Evolutionary conservation across 2,888 invertebrate species (phyloP), one percentile per base, ranked within the genome.

Genomic region (Sussaba pulchella): DNA sequence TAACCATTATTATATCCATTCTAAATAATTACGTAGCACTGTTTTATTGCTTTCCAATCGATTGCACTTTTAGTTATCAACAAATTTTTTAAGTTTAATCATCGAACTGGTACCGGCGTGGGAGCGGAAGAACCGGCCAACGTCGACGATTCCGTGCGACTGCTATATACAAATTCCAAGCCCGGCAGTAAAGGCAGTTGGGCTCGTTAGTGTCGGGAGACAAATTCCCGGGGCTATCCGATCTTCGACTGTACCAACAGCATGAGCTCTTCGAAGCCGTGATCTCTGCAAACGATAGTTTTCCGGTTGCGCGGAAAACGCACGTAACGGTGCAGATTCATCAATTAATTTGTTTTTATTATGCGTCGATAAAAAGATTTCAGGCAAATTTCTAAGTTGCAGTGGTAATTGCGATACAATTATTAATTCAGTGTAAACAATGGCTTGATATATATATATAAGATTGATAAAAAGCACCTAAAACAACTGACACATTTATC

Each of bases 111-210:
- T n/a, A n/a, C n/a, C n/a, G n/a, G n/a, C n/a, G n/a, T n/a, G n/a
- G n/a, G n/a, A n/a, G n/a, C n/a, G n/a, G 6, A 69, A 77, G 59
- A 77, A 79, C 64, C 74, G 74, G 19, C 57, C 67, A 61, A 69
- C 54, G 69, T 67, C 52, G 57, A 77, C 72, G 81, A 70, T 63
- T 52, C 45, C 76, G 66, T 72, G 47, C 76, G 72, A 77, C 81
- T 73, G 73, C 80, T 77, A 77, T 64, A 43, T 43, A 43, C 31
- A 50, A 64, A n/a, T 54, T 69, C 26, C 17, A 19, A 73, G 50
- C 81, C 67, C 47, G 52, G 43, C 61, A 24, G 21, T 63, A 6
- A 63, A 61, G 39, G 59, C 63, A 61, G 71, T 78, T 54, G 63
- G n/a, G 69, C 73, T 66, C 61, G 72, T 59, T 69, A 31, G 52